Evolutionary conservation across 2,113 vertebrate genomes (phyloP).

Genomic region (Acinonyx jubatus): DNA sequence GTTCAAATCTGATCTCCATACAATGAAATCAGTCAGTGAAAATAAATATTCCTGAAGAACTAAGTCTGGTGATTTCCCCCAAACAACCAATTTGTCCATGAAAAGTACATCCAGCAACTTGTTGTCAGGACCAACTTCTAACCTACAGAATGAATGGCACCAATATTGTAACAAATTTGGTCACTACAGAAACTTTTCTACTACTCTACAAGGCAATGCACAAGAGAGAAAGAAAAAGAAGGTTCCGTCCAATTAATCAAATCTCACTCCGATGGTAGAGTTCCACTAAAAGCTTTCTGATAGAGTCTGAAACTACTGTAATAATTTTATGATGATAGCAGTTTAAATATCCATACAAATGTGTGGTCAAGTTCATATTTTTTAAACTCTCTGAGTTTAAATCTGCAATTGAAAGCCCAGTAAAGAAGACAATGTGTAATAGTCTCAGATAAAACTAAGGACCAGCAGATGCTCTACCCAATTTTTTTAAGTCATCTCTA

Average conservation of each 20-base stretch:
- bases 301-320: not conserved
- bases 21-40: not conserved
- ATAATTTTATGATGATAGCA: not conserved
- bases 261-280: not conserved
- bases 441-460: not conserved
- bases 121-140: not conserved
- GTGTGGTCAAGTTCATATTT: not conserved
- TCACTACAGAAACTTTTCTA: not conserved
- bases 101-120: not conserved
- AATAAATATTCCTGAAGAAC: not conserved
- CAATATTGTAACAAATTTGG: not conserved
- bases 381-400: not conserved
- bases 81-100: not conserved
- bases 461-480: not conserved
- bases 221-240: not conserved
- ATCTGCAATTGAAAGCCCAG: not conserved
- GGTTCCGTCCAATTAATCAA: not conserved
- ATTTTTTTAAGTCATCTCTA: no score
- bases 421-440: not conserved
- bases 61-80: not conserved
- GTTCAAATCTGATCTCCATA: not conserved
- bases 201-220: not conserved
- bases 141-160: not conserved
- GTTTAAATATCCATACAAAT: slow-evolving; percentile 24
- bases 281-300: slow-evolving; percentile 10